phyloP scores from a whole-genome alignment of 2,113 vertebrate species.

The Sebastes schlegelii region DNA sequence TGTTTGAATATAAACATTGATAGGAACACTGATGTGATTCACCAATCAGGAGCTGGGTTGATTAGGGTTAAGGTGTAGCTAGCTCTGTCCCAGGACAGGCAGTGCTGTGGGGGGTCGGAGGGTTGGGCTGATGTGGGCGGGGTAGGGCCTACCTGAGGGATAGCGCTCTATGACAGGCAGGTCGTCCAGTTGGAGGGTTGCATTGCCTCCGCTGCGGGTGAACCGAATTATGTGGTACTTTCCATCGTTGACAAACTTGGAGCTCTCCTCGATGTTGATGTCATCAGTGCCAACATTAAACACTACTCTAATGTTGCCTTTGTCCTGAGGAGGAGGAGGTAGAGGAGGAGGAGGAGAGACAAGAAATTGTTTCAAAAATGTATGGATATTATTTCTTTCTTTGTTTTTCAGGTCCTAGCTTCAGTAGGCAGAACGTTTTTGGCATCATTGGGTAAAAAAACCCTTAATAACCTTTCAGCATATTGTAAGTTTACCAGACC shows the following conservation, averaged over 20 bases:
- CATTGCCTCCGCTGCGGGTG: slow-evolving; percentile 97
- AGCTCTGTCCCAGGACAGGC: slow-evolving; percentile 52
- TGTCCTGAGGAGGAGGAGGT: slow-evolving; percentile 85
- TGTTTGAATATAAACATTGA: slow-evolving; percentile 68
- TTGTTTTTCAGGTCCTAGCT: neutral
- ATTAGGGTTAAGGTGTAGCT: slow-evolving; percentile 57
- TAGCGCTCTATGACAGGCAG: slow-evolving; percentile 97
- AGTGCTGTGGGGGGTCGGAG: slow-evolving; percentile 52
- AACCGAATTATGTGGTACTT: slow-evolving; percentile 99
- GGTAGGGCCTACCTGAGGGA: slow-evolving; percentile 92
- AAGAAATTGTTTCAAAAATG: neutral
- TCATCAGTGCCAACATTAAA: slow-evolving; percentile 99
- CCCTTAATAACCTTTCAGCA: too few species aligned
- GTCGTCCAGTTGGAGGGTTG: slow-evolving; percentile 98
- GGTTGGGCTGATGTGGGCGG: slow-evolving; percentile 46
- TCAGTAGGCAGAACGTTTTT: too few species aligned
- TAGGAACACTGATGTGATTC: slow-evolving; percentile 59
- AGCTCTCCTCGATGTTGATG: slow-evolving; percentile 98
- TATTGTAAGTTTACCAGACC: too few species aligned
- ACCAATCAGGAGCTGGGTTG: slow-evolving; percentile 57
- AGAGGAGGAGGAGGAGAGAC: slow-evolving; percentile 11
- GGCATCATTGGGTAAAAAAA: too few species aligned
- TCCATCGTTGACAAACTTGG: slow-evolving; percentile 98
- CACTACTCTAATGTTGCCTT: slow-evolving; percentile 98
- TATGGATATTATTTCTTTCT: neutral